These are phyloP conservation scores for Chironomus tentans DNA, from an alignment of 2,888 invertebrate species.

Conservation along the genomic window DNA sequence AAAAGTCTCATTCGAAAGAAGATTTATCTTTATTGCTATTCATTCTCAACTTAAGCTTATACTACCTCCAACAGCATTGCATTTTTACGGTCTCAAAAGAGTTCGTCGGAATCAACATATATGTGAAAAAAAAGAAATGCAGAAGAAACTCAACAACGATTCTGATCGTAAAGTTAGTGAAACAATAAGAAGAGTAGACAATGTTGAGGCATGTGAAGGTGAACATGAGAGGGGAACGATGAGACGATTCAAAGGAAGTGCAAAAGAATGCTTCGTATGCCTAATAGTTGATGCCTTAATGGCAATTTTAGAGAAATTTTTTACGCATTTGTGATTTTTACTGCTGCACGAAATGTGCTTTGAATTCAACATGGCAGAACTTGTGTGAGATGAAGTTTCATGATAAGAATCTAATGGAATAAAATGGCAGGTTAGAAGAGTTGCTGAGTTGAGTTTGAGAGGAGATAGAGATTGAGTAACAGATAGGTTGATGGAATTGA, in stretches of 20 bases:
- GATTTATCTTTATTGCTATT: constrained; percentile 11
- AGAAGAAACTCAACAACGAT: neutral
- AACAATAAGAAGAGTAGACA: neutral
- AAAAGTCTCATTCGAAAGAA: neutral
- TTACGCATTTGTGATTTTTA: too few species aligned
- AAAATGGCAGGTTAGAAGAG: too few species aligned
- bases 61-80: neutral
- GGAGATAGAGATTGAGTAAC: too few species aligned
- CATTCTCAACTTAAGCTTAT: neutral
- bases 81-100: neutral
- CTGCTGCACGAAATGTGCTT: too few species aligned
- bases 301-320: too few species aligned
- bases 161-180: neutral
- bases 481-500: too few species aligned
- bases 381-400: too few species aligned
- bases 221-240: neutral
- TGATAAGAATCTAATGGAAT: too few species aligned
- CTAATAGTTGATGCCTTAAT: neutral
- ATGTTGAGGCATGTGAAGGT: neutral
- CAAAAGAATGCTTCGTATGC: constrained; percentile 1
- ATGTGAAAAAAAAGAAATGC: neutral
- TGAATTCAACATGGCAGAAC: too few species aligned
- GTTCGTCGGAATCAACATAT: too few species aligned
- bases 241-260: constrained; percentile 10
- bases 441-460: too few species aligned